A percentile compares a stretch with the other conserved stretches of the same genome.
phyloP scores from a whole-genome alignment of 2,113 vertebrate species.

The Uria aalge region DNA sequence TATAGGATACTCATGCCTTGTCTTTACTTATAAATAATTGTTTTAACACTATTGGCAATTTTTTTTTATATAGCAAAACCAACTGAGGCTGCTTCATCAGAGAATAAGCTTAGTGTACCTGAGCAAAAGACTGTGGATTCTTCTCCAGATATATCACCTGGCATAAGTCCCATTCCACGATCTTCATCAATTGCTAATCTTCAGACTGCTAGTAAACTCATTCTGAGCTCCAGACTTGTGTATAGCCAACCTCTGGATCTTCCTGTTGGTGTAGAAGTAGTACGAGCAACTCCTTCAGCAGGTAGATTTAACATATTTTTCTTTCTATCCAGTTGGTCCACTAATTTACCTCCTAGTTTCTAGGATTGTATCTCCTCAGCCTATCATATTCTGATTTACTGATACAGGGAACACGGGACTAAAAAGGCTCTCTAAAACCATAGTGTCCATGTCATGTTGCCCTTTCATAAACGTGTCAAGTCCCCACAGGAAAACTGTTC shows the following conservation, averaged over 20 bases:
- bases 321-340: not conserved
- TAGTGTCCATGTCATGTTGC: not conserved
- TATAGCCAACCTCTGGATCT: constrained; percentile 90
- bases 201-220: constrained; percentile 97
- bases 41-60: not conserved
- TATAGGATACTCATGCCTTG: not conserved
- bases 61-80: constrained; percentile 67
- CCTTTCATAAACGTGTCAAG: not conserved
- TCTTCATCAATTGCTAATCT: constrained; percentile 95
- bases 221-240: constrained; percentile 92
- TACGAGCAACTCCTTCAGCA: constrained; percentile 95
- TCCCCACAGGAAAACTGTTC: not conserved
- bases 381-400: not conserved
- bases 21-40: not conserved
- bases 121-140: constrained; percentile 79
- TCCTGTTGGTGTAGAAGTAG: constrained; percentile 89
- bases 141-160: constrained; percentile 85
- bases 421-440: not conserved
- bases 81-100: constrained; percentile 69
- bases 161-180: constrained; percentile 84
- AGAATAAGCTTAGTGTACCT: constrained; percentile 85
- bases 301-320: constrained; percentile 67
- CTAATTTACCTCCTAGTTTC: not conserved
- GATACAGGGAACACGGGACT: not conserved
- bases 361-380: not conserved